These are phyloP conservation scores for Takifugu bimaculatus DNA, from an alignment of 2,113 vertebrate genomes.

Conservation along the genomic window DNA sequence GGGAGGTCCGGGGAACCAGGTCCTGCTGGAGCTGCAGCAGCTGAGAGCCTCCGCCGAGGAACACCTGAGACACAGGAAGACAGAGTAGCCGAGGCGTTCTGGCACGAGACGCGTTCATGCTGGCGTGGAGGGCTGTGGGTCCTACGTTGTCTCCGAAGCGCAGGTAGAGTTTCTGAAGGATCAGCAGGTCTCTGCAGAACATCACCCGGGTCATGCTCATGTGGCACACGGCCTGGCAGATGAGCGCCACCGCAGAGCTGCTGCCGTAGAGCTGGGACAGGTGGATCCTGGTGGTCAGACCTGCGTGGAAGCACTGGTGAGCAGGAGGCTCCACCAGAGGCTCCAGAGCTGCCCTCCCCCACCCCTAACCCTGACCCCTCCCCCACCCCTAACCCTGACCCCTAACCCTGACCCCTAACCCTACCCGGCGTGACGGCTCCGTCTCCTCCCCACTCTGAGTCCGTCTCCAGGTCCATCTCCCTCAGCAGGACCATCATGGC, in stretches of 20 bases:
- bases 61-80: conserved; percentile 66
- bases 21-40: conserved; percentile 91
- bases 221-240: conserved; percentile 81
- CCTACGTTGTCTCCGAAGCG: conserved; percentile 80
- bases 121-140: not conserved
- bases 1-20: conserved; percentile 84
- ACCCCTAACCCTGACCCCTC: no score
- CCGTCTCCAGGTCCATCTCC: conserved; percentile 92
- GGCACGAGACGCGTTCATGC: not conserved
- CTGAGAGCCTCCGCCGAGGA: conserved; percentile 77
- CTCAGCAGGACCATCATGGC: conserved; percentile 83
- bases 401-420: no score
- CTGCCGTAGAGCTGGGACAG: conserved; percentile 88
- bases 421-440: conserved; percentile 66
- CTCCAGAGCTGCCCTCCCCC: no score
- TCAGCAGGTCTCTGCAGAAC: conserved; percentile 87
- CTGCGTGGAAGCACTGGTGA: conserved; percentile 55
- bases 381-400: no score
- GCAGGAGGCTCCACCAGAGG: not conserved
- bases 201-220: conserved; percentile 80
- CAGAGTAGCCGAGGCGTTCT: not conserved
- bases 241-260: conserved; percentile 59
- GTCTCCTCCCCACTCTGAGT: conserved; percentile 76
- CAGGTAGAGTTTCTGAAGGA: conserved; percentile 87
- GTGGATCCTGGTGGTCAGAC: conserved; percentile 75